Evolutionary conservation across 1,140 invertebrate species (phyloP).

Genomic region (Dendroctonus valens): DNA sequence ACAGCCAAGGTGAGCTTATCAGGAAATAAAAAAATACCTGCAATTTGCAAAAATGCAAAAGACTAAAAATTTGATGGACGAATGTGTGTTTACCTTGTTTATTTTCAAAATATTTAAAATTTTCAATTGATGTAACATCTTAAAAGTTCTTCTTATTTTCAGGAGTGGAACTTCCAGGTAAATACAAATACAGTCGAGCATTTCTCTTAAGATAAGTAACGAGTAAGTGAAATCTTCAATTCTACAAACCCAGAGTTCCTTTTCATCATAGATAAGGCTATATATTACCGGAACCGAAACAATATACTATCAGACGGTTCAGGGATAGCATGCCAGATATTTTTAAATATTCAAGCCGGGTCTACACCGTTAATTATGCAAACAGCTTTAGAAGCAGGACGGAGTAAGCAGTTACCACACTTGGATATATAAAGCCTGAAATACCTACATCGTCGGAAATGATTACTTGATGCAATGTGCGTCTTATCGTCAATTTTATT

Average conservation of each 20-base stretch:
- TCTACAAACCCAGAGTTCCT: background rate
- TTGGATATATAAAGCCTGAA: slow-evolving; percentile 16
- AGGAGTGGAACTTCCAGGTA: slow-evolving; percentile 25
- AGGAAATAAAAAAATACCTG: no score
- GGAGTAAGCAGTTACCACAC: slow-evolving; percentile 13
- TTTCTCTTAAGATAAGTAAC: background rate
- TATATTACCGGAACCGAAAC: no score
- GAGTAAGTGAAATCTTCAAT: background rate
- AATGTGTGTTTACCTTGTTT: no score
- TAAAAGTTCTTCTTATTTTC: slow-evolving; percentile 3
- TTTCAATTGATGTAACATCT: no score
- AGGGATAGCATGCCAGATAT: background rate
- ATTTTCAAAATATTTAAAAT: no score
- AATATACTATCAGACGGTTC: background rate
- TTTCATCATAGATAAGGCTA: no score
- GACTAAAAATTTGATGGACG: no score
- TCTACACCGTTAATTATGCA: slow-evolving; percentile 13
- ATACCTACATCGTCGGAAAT: slow-evolving; percentile 5
- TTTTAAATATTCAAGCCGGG: slow-evolving; percentile 5
- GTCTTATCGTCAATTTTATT: background rate
- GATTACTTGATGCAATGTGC: slow-evolving; percentile 9
- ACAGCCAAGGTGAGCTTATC: no score
- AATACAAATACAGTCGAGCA: background rate
- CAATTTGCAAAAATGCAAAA: no score
- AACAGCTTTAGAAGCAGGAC: slow-evolving; percentile 11